phyloP scores from a whole-genome alignment of 2,888 invertebrate genomes.

The Lasioglossum calceatum region DNA sequence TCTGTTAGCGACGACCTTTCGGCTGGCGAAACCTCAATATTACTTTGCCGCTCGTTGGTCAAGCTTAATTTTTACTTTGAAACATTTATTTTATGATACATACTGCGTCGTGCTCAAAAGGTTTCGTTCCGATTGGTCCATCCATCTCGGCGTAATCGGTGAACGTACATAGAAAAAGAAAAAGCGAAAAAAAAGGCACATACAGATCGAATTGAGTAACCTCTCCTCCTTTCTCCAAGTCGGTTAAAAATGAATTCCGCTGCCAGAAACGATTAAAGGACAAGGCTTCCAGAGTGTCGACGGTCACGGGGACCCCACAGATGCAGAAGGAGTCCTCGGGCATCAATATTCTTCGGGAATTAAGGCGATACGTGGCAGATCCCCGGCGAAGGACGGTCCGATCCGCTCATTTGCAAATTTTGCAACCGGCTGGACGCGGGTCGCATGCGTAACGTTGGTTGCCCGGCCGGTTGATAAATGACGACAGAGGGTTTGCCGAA shows the following conservation, averaged over 20 bases:
- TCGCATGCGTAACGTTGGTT: conserved; percentile 22
- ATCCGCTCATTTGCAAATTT: conserved; percentile 39
- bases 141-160: too few relatives aligned
- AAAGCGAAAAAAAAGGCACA: too few relatives aligned
- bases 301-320: neutral
- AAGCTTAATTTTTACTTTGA: neutral
- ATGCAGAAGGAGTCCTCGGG: neutral
- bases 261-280: neutral
- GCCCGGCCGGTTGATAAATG: conserved; percentile 43
- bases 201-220: too few relatives aligned
- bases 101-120: too few relatives aligned
- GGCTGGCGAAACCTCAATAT: conserved; percentile 13
- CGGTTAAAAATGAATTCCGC: neutral
- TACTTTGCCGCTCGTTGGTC: neutral
- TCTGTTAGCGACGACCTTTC: conserved; percentile 53
- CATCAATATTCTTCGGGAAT: neutral
- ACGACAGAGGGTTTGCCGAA: conserved; percentile 20
- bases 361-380: conserved; percentile 12
- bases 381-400: conserved; percentile 21
- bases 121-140: too few relatives aligned
- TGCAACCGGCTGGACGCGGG: conserved; percentile 33
- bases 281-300: neutral
- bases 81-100: too few relatives aligned
- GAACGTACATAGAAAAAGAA: too few relatives aligned
- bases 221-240: too few relatives aligned